Evolutionary conservation across 2,888 invertebrate species (phyloP), one percentile per base, ranked within the genome.

Genomic region (Elegia similella): DNA sequence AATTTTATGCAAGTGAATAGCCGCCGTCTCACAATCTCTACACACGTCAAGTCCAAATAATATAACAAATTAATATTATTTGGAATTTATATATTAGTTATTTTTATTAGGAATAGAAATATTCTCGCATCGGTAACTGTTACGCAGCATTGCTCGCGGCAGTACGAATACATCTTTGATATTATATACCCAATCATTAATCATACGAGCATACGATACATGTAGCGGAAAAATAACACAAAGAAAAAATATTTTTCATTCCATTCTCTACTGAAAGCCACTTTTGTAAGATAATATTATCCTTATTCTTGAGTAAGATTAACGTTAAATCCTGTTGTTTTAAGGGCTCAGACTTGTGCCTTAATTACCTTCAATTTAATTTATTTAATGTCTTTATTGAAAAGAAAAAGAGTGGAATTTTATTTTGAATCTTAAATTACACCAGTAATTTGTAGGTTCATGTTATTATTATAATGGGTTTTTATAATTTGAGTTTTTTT

Each of bases 151-250:
- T 23, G 46, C 23, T 29, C 29, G 12, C 23, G 23, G 46, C 46
- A 29, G 2, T 23, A 23, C 46, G n/a, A 46, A 17, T 23, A 10
- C 23, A 12, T 46, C n/a, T 17, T 23, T 55, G 48, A 46, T 43
- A 57, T 47, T 32, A 52, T 57, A 59, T 58, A 15, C 47, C 13
- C 15, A 46, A 55, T 42, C 56, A 63, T 61, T 58, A 55, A 58
- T 63, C 59, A 59, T 59, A 52, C 13, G 13, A 55, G 42, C 30
- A 48, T 47, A 47, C 55, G 56, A 58, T 44, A 55, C 16, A 34
- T 47, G 54, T 46, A 32, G 17, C 54, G 34, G 16, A 55, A 54
- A 52, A 43, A 44, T 29, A 43, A 46, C 13, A 46, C 46, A 46
- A 23, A 53, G n/a, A 42, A 13, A 17, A 43, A 32, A 46, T 23